phyloP scores from a whole-genome alignment of 2,797 vertebrate genomes.

The Gallinago nigripennis region DNA sequence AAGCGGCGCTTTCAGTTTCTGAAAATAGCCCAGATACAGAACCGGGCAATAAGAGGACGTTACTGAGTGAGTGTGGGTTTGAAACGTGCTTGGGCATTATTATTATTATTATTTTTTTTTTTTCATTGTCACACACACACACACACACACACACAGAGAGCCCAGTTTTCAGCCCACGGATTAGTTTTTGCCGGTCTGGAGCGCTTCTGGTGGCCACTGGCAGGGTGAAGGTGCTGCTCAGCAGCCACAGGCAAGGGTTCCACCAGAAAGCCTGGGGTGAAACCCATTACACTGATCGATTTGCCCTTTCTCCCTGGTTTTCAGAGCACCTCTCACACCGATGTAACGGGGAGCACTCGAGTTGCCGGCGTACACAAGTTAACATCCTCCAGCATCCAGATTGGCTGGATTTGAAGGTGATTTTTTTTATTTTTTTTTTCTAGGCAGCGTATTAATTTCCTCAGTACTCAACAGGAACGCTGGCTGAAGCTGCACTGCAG shows the following conservation, averaged over 20 bases:
- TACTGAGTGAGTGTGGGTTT: slow-evolving; percentile 43
- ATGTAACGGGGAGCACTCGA: not conserved
- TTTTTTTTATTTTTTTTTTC: not conserved
- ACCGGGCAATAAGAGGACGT: slow-evolving; percentile 63
- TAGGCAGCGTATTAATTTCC: not conserved
- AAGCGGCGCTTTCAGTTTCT: slow-evolving; percentile 67
- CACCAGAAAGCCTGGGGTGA: not conserved
- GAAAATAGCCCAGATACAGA: slow-evolving; percentile 75
- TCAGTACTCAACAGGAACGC: not conserved
- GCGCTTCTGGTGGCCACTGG: not conserved
- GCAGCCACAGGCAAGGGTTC: not conserved
- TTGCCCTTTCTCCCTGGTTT: not conserved
- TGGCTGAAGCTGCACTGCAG: slow-evolving; percentile 33
- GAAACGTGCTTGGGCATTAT: not conserved
- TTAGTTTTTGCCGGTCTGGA: not conserved
- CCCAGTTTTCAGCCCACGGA: not conserved
- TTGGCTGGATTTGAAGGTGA: not conserved
- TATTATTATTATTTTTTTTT: too few species aligned
- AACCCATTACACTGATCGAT: not conserved
- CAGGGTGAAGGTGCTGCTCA: not conserved
- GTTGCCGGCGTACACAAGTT: not conserved
- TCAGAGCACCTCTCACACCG: not conserved
- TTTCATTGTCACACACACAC: not conserved
- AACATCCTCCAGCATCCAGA: not conserved
- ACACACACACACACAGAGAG: not conserved